phyloP scores from a whole-genome alignment of 1,140 invertebrate species.

The Orius insidiosus region DNA sequence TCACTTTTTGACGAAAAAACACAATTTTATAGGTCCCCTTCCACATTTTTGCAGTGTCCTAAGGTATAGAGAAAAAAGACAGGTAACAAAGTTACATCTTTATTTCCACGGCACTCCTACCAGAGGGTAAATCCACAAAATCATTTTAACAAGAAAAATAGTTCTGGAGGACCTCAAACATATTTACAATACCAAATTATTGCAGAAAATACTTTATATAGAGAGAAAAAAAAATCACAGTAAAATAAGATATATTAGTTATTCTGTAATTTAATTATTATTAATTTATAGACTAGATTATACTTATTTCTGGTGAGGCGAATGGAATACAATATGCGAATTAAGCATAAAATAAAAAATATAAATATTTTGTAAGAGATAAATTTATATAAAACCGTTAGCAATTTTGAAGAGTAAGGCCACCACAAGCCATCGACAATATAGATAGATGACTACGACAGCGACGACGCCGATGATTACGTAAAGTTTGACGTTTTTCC shows the following conservation, averaged over 20 bases:
- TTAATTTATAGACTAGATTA: background rate
- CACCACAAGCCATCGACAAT: constrained; percentile 67
- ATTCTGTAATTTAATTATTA: background rate
- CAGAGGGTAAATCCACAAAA: too few relatives aligned
- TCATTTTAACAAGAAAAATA: too few relatives aligned
- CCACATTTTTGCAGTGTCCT: too few relatives aligned
- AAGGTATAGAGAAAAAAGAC: too few relatives aligned
- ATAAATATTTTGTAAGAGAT: background rate
- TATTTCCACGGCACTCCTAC: too few relatives aligned
- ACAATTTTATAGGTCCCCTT: too few relatives aligned
- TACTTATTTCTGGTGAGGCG: background rate
- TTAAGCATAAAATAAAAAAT: constrained; percentile 2
- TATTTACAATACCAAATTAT: too few relatives aligned
- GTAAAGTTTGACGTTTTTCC: constrained; percentile 87
- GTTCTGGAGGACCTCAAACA: too few relatives aligned
- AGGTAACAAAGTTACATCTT: too few relatives aligned
- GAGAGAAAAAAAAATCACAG: too few relatives aligned
- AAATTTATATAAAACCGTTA: constrained; percentile 34
- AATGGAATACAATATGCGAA: background rate
- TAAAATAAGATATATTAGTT: background rate
- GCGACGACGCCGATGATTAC: constrained; percentile 52
- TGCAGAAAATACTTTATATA: too few relatives aligned
- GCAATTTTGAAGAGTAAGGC: constrained; percentile 51
- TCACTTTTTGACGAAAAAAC: too few relatives aligned
- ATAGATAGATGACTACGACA: constrained; percentile 69